A percentile compares a stretch with the other conserved stretches of the same genome.
These are phyloP conservation scores for Mirounga angustirostris DNA, from an alignment of 2,113 vertebrate species.

Conservation along the genomic window DNA sequence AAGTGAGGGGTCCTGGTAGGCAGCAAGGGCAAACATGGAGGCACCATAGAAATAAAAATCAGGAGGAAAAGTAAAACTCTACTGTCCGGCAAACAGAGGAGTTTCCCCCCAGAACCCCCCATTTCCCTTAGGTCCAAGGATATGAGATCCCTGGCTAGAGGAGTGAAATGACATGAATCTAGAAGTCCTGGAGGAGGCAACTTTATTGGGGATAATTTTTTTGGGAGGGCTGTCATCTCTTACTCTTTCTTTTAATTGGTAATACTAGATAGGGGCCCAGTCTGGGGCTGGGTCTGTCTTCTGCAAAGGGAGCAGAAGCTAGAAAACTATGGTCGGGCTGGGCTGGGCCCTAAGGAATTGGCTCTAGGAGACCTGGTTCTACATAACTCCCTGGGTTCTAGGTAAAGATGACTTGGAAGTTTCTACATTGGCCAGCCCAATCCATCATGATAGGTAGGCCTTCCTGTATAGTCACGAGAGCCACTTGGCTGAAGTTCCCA, in stretches of 20 bases:
- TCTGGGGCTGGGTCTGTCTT: not conserved
- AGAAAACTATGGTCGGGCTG: not conserved
- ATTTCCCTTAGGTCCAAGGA: not conserved
- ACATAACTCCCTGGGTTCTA: not conserved
- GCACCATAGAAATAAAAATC: not conserved
- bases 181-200: not conserved
- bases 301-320: not conserved
- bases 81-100: not conserved
- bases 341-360: not conserved
- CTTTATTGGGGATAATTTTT: too few relatives aligned
- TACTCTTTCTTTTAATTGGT: not conserved
- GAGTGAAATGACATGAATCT: not conserved
- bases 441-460: not conserved
- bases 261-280: not conserved
- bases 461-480: not conserved
- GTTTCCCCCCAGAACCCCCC: accelerated
- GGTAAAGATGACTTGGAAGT: not conserved
- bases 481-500: accelerated
- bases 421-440: too few relatives aligned
- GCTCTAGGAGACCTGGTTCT: not conserved
- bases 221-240: not conserved
- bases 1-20: not conserved
- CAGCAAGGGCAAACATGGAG: not conserved
- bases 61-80: not conserved
- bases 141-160: not conserved